These are phyloP conservation scores for Istiophorus platypterus DNA, from an alignment of 2,113 vertebrate species.

Conservation along the genomic window DNA sequence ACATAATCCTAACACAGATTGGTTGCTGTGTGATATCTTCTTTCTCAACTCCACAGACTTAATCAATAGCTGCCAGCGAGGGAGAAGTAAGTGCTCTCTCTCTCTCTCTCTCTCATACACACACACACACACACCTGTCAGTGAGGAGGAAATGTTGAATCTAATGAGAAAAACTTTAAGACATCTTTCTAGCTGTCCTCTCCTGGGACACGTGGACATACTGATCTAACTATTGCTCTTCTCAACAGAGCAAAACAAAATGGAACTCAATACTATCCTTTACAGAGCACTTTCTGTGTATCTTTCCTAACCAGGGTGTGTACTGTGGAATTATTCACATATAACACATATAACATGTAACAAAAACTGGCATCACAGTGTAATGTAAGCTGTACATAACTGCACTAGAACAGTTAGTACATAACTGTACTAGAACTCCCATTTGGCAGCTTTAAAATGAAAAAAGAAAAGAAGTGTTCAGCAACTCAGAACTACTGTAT, in stretches of 20 bases:
- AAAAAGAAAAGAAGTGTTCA: not conserved
- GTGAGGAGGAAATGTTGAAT: slow-evolving; percentile 28
- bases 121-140: slow-evolving; percentile 36
- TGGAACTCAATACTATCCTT: not conserved
- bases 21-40: slow-evolving; percentile 72
- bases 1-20: slow-evolving; percentile 72
- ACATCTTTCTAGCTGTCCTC: slow-evolving; percentile 27
- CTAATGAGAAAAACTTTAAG: slow-evolving; percentile 43
- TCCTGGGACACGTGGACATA: slow-evolving; percentile 9
- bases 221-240: slow-evolving; percentile 7
- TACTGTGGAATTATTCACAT: not conserved
- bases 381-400: not conserved
- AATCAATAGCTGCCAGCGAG: slow-evolving; percentile 73
- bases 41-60: slow-evolving; percentile 63
- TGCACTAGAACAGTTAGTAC: no score
- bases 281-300: not conserved
- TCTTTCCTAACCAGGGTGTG: not conserved
- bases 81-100: slow-evolving; percentile 9
- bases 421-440: not conserved
- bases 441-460: not conserved
- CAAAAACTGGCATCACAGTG: not conserved
- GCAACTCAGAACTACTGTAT: not conserved
- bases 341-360: not conserved
- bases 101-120: slow-evolving; percentile 11
- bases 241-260: not conserved